phyloP scores from a whole-genome alignment of 1,140 invertebrate species.

The Drosophila varians region DNA sequence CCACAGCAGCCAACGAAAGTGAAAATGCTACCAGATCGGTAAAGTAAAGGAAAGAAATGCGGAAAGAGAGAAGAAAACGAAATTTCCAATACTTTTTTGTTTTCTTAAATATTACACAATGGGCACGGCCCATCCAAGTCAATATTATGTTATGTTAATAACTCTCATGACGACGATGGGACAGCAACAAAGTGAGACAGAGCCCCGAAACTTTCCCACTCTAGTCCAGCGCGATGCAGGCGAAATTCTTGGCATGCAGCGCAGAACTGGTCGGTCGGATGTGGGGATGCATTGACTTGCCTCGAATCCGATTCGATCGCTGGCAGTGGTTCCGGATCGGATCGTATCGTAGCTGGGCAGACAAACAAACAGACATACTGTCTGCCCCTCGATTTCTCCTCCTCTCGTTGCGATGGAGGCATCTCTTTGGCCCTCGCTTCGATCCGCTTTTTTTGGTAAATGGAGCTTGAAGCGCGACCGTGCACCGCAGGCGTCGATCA shows the following conservation, averaged over 20 bases:
- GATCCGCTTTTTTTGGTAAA: slow-evolving; percentile 58
- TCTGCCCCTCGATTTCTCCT: slow-evolving; percentile 5
- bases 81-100: slow-evolving; percentile 41
- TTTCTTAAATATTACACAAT: slow-evolving; percentile 72
- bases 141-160: slow-evolving; percentile 65
- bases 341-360: slow-evolving; percentile 1
- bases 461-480: slow-evolving; percentile 73
- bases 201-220: slow-evolving; percentile 39
- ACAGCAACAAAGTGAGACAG: slow-evolving; percentile 12
- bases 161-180: slow-evolving; percentile 25
- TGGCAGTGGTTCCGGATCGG: slow-evolving; percentile 35
- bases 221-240: slow-evolving; percentile 20
- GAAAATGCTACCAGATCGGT: slow-evolving; percentile 37
- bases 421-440: slow-evolving; percentile 50
- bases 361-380: slow-evolving; percentile 28
- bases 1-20: slow-evolving; percentile 54
- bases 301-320: slow-evolving; percentile 39
- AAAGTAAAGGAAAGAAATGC: slow-evolving; percentile 21
- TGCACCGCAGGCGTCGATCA: slow-evolving; percentile 70
- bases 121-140: slow-evolving; percentile 46
- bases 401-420: neutral
- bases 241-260: slow-evolving; percentile 65
- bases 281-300: slow-evolving; percentile 22
- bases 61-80: slow-evolving; percentile 14
- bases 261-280: slow-evolving; percentile 68